Percentiles rank a stretch among this genome's conserved stretches.
These are phyloP conservation scores for Morinoia aosen DNA, from an alignment of 2,888 invertebrate genomes.

Conservation along the genomic window DNA sequence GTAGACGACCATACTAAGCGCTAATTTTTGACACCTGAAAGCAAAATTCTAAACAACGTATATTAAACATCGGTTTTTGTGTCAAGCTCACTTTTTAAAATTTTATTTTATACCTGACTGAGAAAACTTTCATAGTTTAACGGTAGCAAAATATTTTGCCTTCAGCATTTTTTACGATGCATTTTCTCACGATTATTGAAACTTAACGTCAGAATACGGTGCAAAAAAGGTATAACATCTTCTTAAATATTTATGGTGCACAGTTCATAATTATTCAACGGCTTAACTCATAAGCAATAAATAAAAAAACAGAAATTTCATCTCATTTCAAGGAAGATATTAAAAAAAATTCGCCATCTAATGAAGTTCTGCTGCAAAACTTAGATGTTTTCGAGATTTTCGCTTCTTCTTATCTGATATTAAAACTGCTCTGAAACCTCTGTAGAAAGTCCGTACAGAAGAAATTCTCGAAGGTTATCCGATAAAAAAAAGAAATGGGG, in stretches of 20 bases:
- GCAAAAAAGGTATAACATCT: neutral
- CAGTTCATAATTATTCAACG: neutral
- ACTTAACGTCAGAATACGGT: neutral
- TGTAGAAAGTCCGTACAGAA: neutral
- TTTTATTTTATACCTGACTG: too few relatives aligned
- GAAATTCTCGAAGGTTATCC: neutral
- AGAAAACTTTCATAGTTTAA: too few relatives aligned
- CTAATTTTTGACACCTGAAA: too few relatives aligned
- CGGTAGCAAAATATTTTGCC: too few relatives aligned
- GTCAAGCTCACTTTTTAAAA: too few relatives aligned
- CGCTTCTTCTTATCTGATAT: neutral
- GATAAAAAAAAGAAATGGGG: neutral
- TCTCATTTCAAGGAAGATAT: neutral
- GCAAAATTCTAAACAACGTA: too few relatives aligned
- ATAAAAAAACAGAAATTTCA: neutral
- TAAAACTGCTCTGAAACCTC: neutral
- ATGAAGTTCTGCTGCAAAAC: neutral
- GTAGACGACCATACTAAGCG: neutral
- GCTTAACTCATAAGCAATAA: neutral
- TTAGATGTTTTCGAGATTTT: neutral
- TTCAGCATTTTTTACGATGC: too few relatives aligned
- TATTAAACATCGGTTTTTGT: too few relatives aligned
- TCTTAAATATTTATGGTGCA: neutral
- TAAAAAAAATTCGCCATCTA: neutral
- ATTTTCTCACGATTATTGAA: neutral